Evolutionary conservation across 1,140 invertebrate genomes (phyloP).

Genomic region (Carposina sasakii): DNA sequence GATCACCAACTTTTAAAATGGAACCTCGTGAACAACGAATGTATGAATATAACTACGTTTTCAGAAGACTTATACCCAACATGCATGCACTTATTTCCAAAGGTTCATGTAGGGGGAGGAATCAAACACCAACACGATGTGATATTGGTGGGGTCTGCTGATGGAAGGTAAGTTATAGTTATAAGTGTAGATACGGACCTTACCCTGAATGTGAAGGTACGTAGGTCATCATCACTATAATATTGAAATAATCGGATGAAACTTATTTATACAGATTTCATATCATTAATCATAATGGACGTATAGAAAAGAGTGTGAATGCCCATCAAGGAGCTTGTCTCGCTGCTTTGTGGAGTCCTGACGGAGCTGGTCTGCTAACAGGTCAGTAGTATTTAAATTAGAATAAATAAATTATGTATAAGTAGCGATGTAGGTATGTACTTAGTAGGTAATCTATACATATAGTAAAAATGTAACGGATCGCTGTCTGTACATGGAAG

Average conservation of each 20-base stretch:
- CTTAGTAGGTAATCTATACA: too few species aligned
- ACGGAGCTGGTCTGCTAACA: constrained; percentile 92
- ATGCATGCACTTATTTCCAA: constrained; percentile 87
- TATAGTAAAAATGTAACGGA: too few species aligned
- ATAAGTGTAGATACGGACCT: not conserved
- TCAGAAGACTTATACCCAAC: constrained; percentile 90
- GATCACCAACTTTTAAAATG: constrained; percentile 93
- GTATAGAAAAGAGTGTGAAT: constrained; percentile 93
- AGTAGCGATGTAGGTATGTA: too few species aligned
- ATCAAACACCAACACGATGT: constrained; percentile 86
- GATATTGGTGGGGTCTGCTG: constrained; percentile 90
- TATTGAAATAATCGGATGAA: not conserved
- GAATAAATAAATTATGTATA: too few species aligned
- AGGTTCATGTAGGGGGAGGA: constrained; percentile 63
- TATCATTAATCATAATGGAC: constrained; percentile 89
- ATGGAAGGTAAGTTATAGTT: constrained; percentile 78
- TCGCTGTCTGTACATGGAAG: too few species aligned
- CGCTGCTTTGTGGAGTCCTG: constrained; percentile 90
- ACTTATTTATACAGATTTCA: constrained; percentile 78
- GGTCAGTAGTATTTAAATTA: too few species aligned
- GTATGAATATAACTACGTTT: constrained; percentile 83
- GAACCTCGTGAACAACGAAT: constrained; percentile 87
- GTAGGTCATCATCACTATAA: not conserved
- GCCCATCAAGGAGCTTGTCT: constrained; percentile 95
- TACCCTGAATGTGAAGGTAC: not conserved